A percentile compares a stretch with the other conserved stretches of the same genome.
Conservation (phyloP, 2,888 invertebrate species). For the Lamellibrachia satsuma region DNA sequence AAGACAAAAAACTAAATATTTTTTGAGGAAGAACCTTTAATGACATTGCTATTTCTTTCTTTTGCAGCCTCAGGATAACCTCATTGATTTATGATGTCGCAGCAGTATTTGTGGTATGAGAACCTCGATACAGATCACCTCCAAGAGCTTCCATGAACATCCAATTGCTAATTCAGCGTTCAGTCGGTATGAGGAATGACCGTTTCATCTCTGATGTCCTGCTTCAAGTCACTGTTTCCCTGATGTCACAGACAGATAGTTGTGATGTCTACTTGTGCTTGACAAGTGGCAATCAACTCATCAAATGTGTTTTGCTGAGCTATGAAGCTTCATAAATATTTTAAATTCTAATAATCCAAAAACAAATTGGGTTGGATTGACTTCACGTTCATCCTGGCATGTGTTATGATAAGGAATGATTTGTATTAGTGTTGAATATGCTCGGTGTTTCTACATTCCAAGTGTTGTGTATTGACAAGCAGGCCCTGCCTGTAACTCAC, state of each 20-base stretch:
- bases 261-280: too few relatives aligned
- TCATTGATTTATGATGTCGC: slow-evolving; percentile 68
- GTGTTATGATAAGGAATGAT: not conserved
- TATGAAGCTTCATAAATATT: too few relatives aligned
- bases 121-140: not conserved
- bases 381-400: too few relatives aligned
- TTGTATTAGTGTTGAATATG: not conserved
- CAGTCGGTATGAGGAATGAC: not conserved
- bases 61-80: slow-evolving; percentile 74
- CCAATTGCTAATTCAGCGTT: not conserved
- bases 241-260: too few relatives aligned
- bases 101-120: not conserved
- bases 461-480: slow-evolving; percentile 10
- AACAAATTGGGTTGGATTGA: too few relatives aligned
- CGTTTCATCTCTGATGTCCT: too few relatives aligned
- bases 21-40: too few relatives aligned
- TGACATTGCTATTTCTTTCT: slow-evolving; percentile 18
- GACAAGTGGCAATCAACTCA: too few relatives aligned
- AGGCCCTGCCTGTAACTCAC: not conserved
- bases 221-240: too few relatives aligned
- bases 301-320: too few relatives aligned
- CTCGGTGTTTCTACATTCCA: not conserved
- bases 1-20: too few relatives aligned
- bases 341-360: too few relatives aligned
- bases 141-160: not conserved